Evolutionary conservation across 2,113 vertebrate genomes (phyloP), one percentile per base, ranked within the genome.

Genomic region (Phainopepla nitens): DNA sequence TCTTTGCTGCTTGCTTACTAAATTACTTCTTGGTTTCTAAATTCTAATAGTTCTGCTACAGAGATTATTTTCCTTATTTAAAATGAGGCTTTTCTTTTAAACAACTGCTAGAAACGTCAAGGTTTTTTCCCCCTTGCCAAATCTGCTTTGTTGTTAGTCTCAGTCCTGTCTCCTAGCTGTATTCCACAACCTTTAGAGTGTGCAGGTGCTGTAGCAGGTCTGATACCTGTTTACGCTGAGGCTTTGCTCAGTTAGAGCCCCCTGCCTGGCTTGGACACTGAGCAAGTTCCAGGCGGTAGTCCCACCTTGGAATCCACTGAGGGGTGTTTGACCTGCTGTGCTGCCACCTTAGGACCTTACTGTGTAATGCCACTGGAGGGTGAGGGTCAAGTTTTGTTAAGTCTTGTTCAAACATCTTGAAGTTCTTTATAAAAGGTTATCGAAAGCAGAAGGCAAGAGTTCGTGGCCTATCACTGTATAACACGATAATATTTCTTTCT

Each of bases 101-200:
- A 14, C 2, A 3, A 5, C 31, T 33, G 7, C 22, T 11, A 27
- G 35, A 71, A 33, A 80, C 79, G 29, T 27, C 29, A 56, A 3
- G 0, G 2, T 5, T 14, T 24, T 10, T 22, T 3, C 2, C 2
- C 8, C 41, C 13, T 27, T 11, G 9, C 35, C 7, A 33, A 21
- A 8, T 17, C 25, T 44, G 42, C 33, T 70, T 62, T 83, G 50
- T 45, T 44, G 14, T 47, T 35, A 33, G n/a, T 36, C 50, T 89
- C 39, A 2, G 4, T 70, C 18, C 6, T 2, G 0, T 15, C 15
- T 36, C 15, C 49, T 16, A 47, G 50, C 31, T 62, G 56, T 51
- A 3, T 8, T 72, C 21, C 14, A 22, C 29, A 50, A 3, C 14
- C 21, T 45, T 29, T 10, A 23, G 25, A 35, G 35, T 4, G 2